Evolutionary conservation across 2,888 invertebrate genomes (phyloP).

Genomic region (Drosophila picticornis): DNA sequence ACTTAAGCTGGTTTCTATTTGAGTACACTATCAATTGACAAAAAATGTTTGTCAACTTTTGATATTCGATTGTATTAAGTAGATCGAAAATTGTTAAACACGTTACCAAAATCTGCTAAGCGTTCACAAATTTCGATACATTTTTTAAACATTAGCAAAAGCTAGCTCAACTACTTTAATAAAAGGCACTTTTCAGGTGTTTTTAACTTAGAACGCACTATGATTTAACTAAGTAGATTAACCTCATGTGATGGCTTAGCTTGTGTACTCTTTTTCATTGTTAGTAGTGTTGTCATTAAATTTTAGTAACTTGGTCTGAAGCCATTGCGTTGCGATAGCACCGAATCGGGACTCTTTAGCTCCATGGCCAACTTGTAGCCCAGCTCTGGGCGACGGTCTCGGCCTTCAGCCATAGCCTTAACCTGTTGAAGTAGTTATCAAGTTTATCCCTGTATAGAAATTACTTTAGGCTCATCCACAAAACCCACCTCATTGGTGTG

Average conservation of each 20-base stretch:
- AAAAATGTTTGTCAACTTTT: conserved; percentile 10
- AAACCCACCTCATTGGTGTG: conserved; percentile 89
- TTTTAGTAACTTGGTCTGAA: conserved; percentile 70
- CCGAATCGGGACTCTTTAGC: conserved; percentile 88
- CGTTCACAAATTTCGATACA: conserved; percentile 8
- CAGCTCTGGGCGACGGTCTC: conserved; percentile 94
- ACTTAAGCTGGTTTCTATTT: conserved; percentile 46
- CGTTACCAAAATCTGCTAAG: conserved; percentile 16
- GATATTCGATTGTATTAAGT: conserved; percentile 16
- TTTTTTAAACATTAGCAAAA: conserved; percentile 57
- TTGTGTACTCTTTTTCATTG: conserved; percentile 22
- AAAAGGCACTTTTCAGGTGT: conserved; percentile 31
- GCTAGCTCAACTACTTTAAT: conserved; percentile 56
- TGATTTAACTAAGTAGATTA: conserved; percentile 29
- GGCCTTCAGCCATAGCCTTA: conserved; percentile 93
- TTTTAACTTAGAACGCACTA: conserved; percentile 29
- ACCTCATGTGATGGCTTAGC: conserved; percentile 41
- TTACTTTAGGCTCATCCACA: background rate
- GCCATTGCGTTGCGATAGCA: conserved; percentile 83
- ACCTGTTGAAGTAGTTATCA: conserved; percentile 86
- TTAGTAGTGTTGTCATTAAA: conserved; percentile 9
- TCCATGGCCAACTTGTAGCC: conserved; percentile 96
- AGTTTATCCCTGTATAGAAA: background rate
- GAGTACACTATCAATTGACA: conserved; percentile 35
- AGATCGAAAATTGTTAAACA: conserved; percentile 11